These are phyloP conservation scores for Nymphalis c-album DNA, from an alignment of 2,888 invertebrate genomes.

Conservation along the genomic window DNA sequence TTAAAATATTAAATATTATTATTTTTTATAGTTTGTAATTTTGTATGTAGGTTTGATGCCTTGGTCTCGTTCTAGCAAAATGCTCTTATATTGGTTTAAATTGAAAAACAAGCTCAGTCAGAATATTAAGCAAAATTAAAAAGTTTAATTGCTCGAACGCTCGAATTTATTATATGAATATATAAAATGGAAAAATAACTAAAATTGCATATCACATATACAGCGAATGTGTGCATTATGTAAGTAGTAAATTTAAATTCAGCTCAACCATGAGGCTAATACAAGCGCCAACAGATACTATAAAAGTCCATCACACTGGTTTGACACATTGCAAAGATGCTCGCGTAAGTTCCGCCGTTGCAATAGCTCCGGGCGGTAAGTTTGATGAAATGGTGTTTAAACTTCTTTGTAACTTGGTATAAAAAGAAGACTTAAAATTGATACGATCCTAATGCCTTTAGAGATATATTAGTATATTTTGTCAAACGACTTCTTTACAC, in stretches of 20 bases:
- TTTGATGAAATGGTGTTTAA: conserved; percentile 16
- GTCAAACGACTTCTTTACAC: background rate
- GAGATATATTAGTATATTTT: background rate
- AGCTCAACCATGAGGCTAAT: background rate
- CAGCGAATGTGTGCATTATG: background rate
- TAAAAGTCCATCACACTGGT: conserved; percentile 17
- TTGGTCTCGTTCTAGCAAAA: background rate
- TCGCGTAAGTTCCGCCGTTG: conserved; percentile 9
- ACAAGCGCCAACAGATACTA: conserved; percentile 2
- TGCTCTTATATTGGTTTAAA: background rate
- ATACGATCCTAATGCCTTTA: background rate
- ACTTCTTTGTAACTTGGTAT: conserved; percentile 14
- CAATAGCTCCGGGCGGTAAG: conserved; percentile 14
- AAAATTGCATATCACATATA: background rate
- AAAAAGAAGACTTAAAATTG: conserved; percentile 2
- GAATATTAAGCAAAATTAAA: no score
- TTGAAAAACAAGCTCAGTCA: no score
- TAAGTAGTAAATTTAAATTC: background rate
- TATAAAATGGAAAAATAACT: no score
- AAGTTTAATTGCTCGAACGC: no score
- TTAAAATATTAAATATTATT: background rate
- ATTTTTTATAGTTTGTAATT: background rate
- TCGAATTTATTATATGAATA: no score
- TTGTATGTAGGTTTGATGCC: background rate
- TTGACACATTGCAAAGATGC: conserved; percentile 24